These are phyloP conservation scores for Thumatha senex DNA, from an alignment of 2,888 invertebrate genomes.

Conservation along the genomic window DNA sequence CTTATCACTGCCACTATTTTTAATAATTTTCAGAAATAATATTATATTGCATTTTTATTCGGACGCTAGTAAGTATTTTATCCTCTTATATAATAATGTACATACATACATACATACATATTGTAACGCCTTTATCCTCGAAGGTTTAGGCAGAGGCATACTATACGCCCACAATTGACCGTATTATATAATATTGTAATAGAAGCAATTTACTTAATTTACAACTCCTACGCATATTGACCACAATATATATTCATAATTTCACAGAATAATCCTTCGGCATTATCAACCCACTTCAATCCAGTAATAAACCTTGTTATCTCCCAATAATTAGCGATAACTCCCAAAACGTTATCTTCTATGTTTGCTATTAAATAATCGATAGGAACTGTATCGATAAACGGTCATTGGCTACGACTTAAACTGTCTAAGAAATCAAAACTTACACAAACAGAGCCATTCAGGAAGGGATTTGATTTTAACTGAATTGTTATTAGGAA, in stretches of 20 bases:
- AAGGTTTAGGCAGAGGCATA: no score
- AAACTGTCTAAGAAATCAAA: slow-evolving; percentile 24
- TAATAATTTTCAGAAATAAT: no score
- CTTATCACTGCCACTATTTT: no score
- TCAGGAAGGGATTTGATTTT: background rate
- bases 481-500: background rate
- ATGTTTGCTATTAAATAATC: slow-evolving; percentile 82
- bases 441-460: background rate
- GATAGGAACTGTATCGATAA: slow-evolving; percentile 71
- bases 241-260: background rate
- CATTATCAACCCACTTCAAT: slow-evolving; percentile 64
- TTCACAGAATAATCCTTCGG: slow-evolving; percentile 21
- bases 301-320: slow-evolving; percentile 73
- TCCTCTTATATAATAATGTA: no score
- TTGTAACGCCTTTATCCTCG: no score
- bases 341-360: slow-evolving; percentile 73
- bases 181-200: no score
- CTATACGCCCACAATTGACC: no score
- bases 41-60: no score
- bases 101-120: no score
- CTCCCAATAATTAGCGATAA: slow-evolving; percentile 80
- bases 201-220: no score
- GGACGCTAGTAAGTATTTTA: no score
- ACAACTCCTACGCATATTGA: no score
- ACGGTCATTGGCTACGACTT: slow-evolving; percentile 69